These are phyloP conservation scores for Heterocephalus glaber DNA, from an alignment of 2,113 vertebrate genomes.

Conservation along the genomic window DNA sequence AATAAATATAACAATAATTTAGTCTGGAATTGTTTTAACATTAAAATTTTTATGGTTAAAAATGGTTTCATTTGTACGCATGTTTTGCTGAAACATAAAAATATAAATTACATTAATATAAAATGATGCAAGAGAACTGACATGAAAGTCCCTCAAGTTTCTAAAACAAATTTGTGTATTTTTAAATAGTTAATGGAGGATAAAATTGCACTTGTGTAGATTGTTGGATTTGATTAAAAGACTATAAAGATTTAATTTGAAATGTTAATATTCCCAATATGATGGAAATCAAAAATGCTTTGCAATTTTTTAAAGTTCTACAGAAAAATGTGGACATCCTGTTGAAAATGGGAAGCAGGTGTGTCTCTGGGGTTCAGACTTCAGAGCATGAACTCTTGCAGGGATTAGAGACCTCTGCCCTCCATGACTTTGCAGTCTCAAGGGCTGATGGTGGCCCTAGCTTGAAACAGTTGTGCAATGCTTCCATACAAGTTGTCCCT, in stretches of 20 bases:
- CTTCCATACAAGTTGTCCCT: background rate
- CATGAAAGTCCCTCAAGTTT: background rate
- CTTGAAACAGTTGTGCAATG: background rate
- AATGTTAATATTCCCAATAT: background rate
- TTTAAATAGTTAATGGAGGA: background rate
- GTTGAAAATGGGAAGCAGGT: background rate
- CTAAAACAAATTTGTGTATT: background rate
- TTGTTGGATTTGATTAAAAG: background rate
- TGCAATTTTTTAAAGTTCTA: background rate
- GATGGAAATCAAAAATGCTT: background rate
- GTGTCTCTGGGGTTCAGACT: background rate
- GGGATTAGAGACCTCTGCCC: background rate
- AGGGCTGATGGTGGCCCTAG: background rate
- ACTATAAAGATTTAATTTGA: background rate
- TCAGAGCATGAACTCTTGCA: background rate
- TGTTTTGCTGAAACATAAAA: background rate
- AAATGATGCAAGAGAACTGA: background rate
- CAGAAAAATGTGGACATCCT: background rate
- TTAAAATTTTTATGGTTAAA: background rate
- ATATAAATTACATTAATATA: background rate
- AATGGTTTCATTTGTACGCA: background rate
- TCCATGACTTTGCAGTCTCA: background rate
- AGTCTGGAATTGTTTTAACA: background rate
- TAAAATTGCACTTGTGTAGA: background rate
- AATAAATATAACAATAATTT: background rate